Percentiles rank a stretch among this genome's conserved stretches.
Conservation (phyloP, 2,888 invertebrate genomes). For the Smittia sp. region DNA sequence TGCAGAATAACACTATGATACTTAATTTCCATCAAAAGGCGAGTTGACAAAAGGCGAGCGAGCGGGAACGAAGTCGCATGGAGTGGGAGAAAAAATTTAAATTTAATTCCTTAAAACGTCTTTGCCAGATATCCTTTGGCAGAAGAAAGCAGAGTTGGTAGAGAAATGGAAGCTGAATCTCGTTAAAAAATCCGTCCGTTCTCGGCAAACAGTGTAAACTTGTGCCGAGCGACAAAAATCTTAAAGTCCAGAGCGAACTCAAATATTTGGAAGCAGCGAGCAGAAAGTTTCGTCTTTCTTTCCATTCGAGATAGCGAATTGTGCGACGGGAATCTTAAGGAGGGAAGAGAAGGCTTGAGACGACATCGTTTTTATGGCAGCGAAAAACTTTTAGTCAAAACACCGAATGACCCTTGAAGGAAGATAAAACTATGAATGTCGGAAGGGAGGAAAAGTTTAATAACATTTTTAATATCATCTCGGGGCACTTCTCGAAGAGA, state of each 20-base stretch:
- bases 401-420: conserved; percentile 19
- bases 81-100: conserved; percentile 24
- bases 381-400: background rate
- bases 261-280: background rate
- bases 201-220: background rate
- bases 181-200: background rate
- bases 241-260: background rate
- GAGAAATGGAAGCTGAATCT: background rate
- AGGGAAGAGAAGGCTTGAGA: background rate
- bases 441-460: background rate
- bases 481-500: background rate
- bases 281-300: background rate
- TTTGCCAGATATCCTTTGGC: conserved; percentile 29
- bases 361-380: background rate
- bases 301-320: background rate
- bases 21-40: conserved; percentile 20
- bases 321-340: background rate
- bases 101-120: conserved; percentile 25
- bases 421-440: conserved; percentile 22
- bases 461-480: conserved; percentile 12
- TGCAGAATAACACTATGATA: conserved; percentile 19
- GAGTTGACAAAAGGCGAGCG: conserved; percentile 2
- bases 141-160: background rate
- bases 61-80: background rate
- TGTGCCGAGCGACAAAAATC: background rate